A percentile compares a stretch with the other conserved stretches of the same genome.
These are phyloP conservation scores for Perca flavescens DNA, from an alignment of 2,113 vertebrate genomes.

Conservation along the genomic window DNA sequence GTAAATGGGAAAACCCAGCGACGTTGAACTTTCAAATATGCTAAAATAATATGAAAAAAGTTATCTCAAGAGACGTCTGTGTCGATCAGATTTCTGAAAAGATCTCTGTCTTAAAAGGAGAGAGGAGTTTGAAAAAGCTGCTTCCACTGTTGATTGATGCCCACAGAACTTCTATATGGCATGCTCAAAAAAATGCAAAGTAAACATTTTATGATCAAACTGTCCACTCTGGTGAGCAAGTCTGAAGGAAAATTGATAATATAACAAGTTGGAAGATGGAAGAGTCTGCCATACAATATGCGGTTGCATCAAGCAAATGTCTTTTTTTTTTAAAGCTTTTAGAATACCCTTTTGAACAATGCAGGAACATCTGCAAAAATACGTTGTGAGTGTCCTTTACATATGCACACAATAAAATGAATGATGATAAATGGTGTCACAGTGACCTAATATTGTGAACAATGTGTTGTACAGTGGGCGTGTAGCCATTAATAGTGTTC, in stretches of 20 bases:
- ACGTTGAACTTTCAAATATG: slow-evolving; percentile 37
- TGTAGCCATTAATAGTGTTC: slow-evolving; percentile 28
- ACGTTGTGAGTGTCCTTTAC: background rate
- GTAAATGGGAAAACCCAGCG: slow-evolving; percentile 43
- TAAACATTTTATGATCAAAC: slow-evolving; percentile 52
- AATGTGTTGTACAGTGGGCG: background rate
- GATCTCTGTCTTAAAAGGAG: background rate
- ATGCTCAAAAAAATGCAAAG: slow-evolving; percentile 2
- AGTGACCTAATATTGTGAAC: slow-evolving; percentile 33
- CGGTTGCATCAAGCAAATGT: background rate
- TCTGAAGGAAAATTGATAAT: slow-evolving; percentile 16
- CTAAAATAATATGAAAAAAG: slow-evolving; percentile 9
- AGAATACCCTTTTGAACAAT: background rate
- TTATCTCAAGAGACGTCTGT: slow-evolving; percentile 12
- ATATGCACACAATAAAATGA: slow-evolving; percentile 10
- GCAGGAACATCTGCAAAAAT: background rate
- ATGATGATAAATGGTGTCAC: slow-evolving; percentile 39
- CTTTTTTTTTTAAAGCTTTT: background rate
- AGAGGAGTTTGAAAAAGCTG: background rate
- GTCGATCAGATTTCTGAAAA: slow-evolving; percentile 15
- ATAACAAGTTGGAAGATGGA: slow-evolving; percentile 10
- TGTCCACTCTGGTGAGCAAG: slow-evolving; percentile 23
- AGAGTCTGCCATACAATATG: slow-evolving; percentile 11
- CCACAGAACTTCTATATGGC: slow-evolving; percentile 15
- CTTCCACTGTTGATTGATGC: slow-evolving; percentile 43